Base-by-base conservation (phyloP, 2,797 vertebrate genomes). In the Hydrophis major region DNA sequence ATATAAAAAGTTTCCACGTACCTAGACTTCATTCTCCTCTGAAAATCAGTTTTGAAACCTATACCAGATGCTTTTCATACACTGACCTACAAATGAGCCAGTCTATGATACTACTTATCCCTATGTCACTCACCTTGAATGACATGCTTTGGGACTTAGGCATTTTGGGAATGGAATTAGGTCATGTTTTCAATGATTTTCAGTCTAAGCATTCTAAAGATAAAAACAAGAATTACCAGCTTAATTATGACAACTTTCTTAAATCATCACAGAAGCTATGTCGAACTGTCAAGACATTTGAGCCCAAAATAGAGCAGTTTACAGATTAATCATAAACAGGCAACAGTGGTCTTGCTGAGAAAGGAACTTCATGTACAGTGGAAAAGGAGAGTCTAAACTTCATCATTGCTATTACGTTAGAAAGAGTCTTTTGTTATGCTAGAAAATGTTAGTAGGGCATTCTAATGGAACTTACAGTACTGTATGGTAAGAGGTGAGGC, bases 81-180 rank as follows among this genome's bases (percentile, higher is more conserved):
- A 0, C 20, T 91, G 89, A 88, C 87, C 16, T 6, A 66, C 59
- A 93, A 90, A 94, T 88, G 87, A 90, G 87, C 55, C 89, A 86
- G 90, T 94, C 28, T 4, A 92, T 94, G 94, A 89, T 56, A 88
- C 92, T 60, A 57, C 88, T 94, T 94, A 95, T 60, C 92, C 93
- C 25, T 96, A 91, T 93, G 90, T 57, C 59, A 59, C 56, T 95
- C 89, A 94, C 95, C 96, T 13, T 0, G 93, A 93, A 74, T 93
- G 94, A 94, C 92, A 95, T 87, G 88, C 90, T 12, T 0, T 89
- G 94, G 95, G 74, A 83, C 93, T 96, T 95, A 96, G 37, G 25
- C 59, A 13, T 92, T 94, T 94, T 93, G 87, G 92, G 93, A 93
- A 92, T 95, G 92, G 87, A 96, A 95, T 94, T 94, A 94, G 93